phyloP scores from a whole-genome alignment of 2,113 vertebrate genomes.

The Spilogale gracilis region DNA sequence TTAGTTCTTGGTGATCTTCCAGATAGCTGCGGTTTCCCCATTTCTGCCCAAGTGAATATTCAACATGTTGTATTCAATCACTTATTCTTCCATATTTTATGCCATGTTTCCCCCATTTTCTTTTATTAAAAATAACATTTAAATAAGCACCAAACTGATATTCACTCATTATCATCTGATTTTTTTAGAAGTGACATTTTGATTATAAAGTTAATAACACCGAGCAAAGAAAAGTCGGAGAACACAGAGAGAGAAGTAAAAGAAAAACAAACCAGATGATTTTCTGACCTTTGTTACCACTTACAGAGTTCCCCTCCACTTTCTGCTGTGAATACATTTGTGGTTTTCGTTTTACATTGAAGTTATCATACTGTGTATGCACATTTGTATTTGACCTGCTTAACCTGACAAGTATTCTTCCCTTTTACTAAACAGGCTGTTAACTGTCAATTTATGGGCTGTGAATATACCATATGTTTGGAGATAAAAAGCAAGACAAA shows the following conservation, averaged over 20 bases:
- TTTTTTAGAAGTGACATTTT: conserved; percentile 13
- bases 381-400: not conserved
- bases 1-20: not conserved
- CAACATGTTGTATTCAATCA: not conserved
- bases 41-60: not conserved
- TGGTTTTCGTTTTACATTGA: conserved; percentile 32
- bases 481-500: conserved; percentile 45
- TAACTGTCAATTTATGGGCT: not conserved
- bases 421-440: not conserved
- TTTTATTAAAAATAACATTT: not conserved
- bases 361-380: not conserved
- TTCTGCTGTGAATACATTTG: not conserved
- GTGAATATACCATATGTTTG: conserved; percentile 33
- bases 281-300: not conserved
- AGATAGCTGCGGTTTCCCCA: not conserved
- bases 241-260: conserved; percentile 2
- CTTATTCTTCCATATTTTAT: not conserved
- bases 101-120: not conserved
- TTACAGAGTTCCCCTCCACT: not conserved
- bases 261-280: conserved; percentile 5
- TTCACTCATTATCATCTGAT: not conserved
- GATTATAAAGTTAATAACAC: conserved; percentile 6
- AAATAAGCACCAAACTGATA: conserved; percentile 18
- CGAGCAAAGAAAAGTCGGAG: not conserved
- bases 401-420: not conserved